phyloP scores from a whole-genome alignment of 2,113 vertebrate species.

The Grammomys dolichurus region DNA sequence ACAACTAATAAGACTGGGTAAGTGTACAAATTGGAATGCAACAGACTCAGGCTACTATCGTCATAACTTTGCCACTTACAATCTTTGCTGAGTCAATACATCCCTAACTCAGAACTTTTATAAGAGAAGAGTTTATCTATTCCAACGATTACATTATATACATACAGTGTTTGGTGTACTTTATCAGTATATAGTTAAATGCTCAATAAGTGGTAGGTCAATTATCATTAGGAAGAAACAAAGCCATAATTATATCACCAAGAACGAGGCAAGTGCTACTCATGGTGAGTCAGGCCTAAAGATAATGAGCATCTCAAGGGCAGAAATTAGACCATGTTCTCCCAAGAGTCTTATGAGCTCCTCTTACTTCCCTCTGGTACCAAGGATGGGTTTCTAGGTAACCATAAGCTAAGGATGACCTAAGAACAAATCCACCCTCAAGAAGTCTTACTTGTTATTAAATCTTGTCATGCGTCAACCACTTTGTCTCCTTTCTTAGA shows the following conservation, averaged over 20 bases:
- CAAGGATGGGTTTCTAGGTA: constrained; percentile 62
- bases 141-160: neutral
- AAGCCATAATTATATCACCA: neutral
- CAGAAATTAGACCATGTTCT: neutral
- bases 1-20: neutral
- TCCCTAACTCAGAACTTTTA: constrained; percentile 15
- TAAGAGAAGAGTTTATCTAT: neutral
- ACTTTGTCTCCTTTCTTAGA: neutral
- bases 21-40: neutral
- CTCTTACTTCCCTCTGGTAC: neutral
- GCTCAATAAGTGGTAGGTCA: neutral
- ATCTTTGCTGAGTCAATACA: neutral
- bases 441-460: neutral
- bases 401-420: neutral
- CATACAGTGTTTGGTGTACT: neutral
- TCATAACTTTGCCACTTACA: neutral
- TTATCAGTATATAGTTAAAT: neutral
- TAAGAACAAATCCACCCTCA: neutral
- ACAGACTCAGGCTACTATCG: neutral
- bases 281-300: constrained; percentile 12
- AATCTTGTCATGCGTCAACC: neutral
- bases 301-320: constrained; percentile 62
- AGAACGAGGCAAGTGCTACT: neutral
- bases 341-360: constrained; percentile 31
- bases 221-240: constrained; percentile 18